Base-by-base conservation (phyloP, 2,797 vertebrate genomes). In the Acridotheres tristis region DNA sequence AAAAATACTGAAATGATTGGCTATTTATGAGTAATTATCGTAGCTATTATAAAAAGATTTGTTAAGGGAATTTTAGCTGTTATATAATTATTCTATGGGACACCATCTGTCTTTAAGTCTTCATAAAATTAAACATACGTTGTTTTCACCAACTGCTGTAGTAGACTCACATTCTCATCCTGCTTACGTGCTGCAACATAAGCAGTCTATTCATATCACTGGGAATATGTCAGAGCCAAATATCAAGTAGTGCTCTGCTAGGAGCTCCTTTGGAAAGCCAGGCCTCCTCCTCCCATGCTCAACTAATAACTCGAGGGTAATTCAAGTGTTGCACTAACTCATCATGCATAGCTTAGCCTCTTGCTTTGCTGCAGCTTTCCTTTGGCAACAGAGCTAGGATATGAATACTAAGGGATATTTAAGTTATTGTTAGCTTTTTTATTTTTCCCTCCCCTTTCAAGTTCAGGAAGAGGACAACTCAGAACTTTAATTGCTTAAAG, bases 111-210 rank as follows among this genome's bases (percentile, higher is more conserved):
- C 95, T 94, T 91, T 79, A 89, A 92, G 89, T 94, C 94, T 90
- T 96, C 96, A 95, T 85, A 97, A 93, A 97, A 97, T 66, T 54
- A 96, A 95, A 95, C 96, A 95, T 96, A 97, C 90, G 93, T 85
- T 97, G 96, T 95, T 97, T 96, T 93, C 89, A 90, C 93, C 94
- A 91, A 74, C 13, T 76, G 91, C 91, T 82, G 78, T 87, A 79
- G 79, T 74, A 94, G 91, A 94, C 67, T 86, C 82, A 73, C 53
- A 91, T 94, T 89, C 89, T 83, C 74, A 85, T 94, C 85, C 80
- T 45, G 54, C 80, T 94, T 91, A 87, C 25, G 0, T 72, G 74
- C 77, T 80, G 72, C 91, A 93, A 85, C 50, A 42, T 76, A 69
- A 75, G 74, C 66, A 90, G 17, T 40, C 89, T 96, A 94, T 91